These are phyloP conservation scores for Centruroides vittatus DNA, from an alignment of 1,140 invertebrate species.

Conservation along the genomic window DNA sequence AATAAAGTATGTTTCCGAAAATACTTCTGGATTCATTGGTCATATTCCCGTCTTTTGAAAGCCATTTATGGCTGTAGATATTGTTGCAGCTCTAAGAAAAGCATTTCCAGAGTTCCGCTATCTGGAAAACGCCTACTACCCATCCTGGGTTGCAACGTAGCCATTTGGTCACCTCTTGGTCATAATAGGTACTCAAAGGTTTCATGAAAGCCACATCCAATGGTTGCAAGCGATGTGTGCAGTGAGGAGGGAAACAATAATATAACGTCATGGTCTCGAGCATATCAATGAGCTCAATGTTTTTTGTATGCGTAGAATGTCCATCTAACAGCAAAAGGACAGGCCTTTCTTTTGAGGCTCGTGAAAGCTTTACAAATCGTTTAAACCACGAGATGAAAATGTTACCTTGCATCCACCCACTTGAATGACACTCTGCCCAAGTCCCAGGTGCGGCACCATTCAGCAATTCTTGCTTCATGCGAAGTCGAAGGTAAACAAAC, in stretches of 20 bases:
- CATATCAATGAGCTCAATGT: constrained; percentile 25
- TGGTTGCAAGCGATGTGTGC: constrained; percentile 27
- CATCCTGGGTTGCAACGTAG: constrained; percentile 21
- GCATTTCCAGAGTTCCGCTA: constrained; percentile 22
- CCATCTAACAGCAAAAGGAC: not conserved
- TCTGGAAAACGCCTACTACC: constrained; percentile 19
- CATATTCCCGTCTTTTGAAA: constrained; percentile 27
- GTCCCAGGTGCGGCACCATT: not conserved
- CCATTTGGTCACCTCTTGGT: constrained; percentile 22
- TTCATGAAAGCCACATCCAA: constrained; percentile 26
- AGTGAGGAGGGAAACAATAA: constrained; percentile 29
- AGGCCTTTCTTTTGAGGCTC: not conserved
- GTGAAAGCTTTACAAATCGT: not conserved
- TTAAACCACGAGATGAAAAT: not conserved
- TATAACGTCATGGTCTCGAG: constrained; percentile 44
- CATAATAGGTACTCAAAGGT: constrained; percentile 25
- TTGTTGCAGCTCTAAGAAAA: constrained; percentile 24
- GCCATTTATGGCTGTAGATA: constrained; percentile 25
- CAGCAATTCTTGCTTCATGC: not conserved
- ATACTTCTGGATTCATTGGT: constrained; percentile 25
- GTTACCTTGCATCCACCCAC: constrained; percentile 1
- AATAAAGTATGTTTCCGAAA: constrained; percentile 22
- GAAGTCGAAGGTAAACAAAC: not conserved
- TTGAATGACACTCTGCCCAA: not conserved
- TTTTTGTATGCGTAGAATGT: constrained; percentile 23